A percentile compares a stretch with the other conserved stretches of the same genome.
Conservation (phyloP, 2,888 invertebrate genomes). For the Seira sanloemensis region DNA sequence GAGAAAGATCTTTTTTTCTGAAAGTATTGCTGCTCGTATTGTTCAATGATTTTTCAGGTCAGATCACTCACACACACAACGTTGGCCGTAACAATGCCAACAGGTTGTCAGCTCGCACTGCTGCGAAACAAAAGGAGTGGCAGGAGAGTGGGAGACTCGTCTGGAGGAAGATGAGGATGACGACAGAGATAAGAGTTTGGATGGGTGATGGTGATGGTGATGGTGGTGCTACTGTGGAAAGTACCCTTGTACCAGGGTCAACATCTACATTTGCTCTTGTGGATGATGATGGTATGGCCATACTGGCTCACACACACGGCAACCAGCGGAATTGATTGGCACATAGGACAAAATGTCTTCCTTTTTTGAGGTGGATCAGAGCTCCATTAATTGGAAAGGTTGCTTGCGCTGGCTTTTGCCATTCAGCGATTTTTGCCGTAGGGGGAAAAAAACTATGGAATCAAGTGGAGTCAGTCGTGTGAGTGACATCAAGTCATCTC, state of each 20-base stretch:
- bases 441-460: neutral
- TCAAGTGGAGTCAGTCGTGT: too few species aligned
- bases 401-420: too few species aligned
- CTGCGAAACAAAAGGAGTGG: conserved; percentile 28
- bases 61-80: conserved; percentile 44
- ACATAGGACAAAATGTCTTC: conserved; percentile 16
- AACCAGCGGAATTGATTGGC: neutral
- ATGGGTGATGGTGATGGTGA: conserved; percentile 28
- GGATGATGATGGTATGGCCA: conserved; percentile 48
- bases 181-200: conserved; percentile 29
- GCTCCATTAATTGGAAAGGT: conserved; percentile 35
- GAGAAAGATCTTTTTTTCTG: conserved; percentile 15
- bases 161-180: conserved; percentile 51
- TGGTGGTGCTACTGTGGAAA: conserved; percentile 48
- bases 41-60: conserved; percentile 58
- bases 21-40: conserved; percentile 8
- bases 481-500: neutral
- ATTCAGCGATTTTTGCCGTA: conserved; percentile 50
- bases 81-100: conserved; percentile 53
- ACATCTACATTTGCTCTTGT: conserved; percentile 59
- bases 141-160: conserved; percentile 35
- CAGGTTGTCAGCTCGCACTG: conserved; percentile 49
- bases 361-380: neutral
- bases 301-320: conserved; percentile 46
- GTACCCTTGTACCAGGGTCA: conserved; percentile 64